phyloP scores from a whole-genome alignment of 30 jellyfish, hydroid and myxozoan genomes.

The Cassiopea xamachana region DNA sequence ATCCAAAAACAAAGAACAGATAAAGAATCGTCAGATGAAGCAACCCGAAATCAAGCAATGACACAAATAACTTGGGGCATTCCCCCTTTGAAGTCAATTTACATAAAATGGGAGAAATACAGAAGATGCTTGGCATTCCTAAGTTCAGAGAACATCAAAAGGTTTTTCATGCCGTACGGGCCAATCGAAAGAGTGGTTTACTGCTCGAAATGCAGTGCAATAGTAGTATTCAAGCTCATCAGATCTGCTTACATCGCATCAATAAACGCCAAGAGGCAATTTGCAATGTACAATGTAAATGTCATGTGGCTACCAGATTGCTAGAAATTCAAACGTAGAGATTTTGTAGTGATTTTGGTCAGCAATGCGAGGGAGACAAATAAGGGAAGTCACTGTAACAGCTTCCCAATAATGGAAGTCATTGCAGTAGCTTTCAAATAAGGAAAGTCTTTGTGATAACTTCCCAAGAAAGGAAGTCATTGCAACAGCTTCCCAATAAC shows the following conservation, averaged over 20 bases:
- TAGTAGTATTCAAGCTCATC: constrained; percentile 36
- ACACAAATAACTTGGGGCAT: constrained; percentile 20
- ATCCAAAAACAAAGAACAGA: constrained; percentile 7
- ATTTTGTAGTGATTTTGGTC: not conserved
- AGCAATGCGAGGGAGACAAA: too few species aligned
- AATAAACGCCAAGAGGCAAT: constrained; percentile 14
- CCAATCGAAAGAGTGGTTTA: constrained; percentile 53
- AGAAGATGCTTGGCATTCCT: not conserved
- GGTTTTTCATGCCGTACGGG: constrained; percentile 45
- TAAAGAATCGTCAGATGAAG: constrained; percentile 16
- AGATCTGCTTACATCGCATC: constrained; percentile 58
- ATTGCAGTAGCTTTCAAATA: too few species aligned
- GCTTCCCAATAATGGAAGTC: too few species aligned
- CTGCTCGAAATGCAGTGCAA: constrained; percentile 52
- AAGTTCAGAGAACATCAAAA: not conserved
- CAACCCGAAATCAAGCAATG: constrained; percentile 8
- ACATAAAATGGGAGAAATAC: constrained; percentile 37
- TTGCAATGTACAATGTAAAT: not conserved
- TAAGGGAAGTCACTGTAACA: too few species aligned
- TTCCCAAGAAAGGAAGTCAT: too few species aligned
- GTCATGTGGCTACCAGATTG: constrained; percentile 59
- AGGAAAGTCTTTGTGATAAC: too few species aligned
- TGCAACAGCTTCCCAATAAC: too few species aligned
- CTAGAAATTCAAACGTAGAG: constrained; percentile 26
- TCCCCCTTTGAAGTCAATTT: constrained; percentile 57